Percentiles rank a stretch among this genome's conserved stretches.
These are phyloP conservation scores for Arrhopalites spinosus DNA, from an alignment of 2,888 invertebrate species.

Conservation along the genomic window DNA sequence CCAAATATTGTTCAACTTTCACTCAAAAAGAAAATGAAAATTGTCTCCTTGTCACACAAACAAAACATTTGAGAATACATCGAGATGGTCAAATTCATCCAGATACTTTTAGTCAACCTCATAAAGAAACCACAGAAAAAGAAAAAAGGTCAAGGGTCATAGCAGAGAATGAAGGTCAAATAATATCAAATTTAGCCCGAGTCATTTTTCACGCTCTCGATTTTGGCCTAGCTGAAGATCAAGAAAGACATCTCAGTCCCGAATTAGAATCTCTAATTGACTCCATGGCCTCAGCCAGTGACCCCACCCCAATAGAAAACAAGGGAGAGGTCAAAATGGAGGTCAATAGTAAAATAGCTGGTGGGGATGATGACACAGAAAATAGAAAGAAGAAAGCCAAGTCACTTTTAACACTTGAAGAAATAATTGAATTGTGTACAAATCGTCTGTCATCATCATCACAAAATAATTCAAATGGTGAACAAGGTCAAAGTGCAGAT, in stretches of 20 bases:
- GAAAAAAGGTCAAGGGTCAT: background rate
- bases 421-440: slow-evolving; percentile 42
- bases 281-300: slow-evolving; percentile 77
- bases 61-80: slow-evolving; percentile 73
- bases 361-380: slow-evolving; percentile 79
- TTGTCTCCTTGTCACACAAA: slow-evolving; percentile 61
- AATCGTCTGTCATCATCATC: too few relatives aligned
- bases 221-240: slow-evolving; percentile 81
- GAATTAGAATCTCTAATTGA: slow-evolving; percentile 85
- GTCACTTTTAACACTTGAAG: slow-evolving; percentile 47
- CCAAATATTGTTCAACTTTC: slow-evolving; percentile 64
- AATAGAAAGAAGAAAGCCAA: slow-evolving; percentile 61
- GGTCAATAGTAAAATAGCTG: slow-evolving; percentile 86
- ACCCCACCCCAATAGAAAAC: too few relatives aligned
- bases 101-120: slow-evolving; percentile 63
- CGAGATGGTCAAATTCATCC: slow-evolving; percentile 78
- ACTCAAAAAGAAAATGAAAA: slow-evolving; percentile 58
- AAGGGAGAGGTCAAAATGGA: too few relatives aligned
- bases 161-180: slow-evolving; percentile 64
- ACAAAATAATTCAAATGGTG: too few relatives aligned
- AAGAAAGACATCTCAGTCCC: slow-evolving; percentile 82
- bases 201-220: slow-evolving; percentile 88
- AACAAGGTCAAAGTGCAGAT: slow-evolving; percentile 17
- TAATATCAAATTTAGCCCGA: slow-evolving; percentile 78
- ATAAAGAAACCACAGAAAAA: too few relatives aligned